These are phyloP conservation scores for Coregonus suidteri DNA, from an alignment of 2,797 vertebrate species.

Conservation along the genomic window DNA sequence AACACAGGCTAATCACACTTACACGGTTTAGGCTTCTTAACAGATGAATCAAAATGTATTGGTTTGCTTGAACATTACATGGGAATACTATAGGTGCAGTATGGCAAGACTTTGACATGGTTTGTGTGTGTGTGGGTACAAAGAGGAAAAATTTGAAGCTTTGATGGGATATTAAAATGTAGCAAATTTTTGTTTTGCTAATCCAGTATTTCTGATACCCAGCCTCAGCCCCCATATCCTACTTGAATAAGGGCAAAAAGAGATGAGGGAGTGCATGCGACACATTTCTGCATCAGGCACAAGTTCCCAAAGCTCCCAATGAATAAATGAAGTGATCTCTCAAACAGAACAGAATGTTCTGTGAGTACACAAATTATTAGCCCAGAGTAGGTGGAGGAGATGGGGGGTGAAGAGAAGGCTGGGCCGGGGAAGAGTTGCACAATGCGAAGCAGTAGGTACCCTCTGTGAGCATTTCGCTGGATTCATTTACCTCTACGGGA, in stretches of 20 bases:
- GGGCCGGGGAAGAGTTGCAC: conserved; percentile 7
- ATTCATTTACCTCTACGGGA: neutral
- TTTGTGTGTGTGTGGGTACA: too few relatives aligned
- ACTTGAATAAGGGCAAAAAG: too few relatives aligned
- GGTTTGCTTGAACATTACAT: too few relatives aligned
- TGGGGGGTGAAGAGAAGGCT: neutral
- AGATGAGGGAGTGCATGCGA: neutral
- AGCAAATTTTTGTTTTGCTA: too few relatives aligned
- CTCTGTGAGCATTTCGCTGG: neutral
- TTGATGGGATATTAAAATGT: too few relatives aligned
- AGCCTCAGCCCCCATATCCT: too few relatives aligned
- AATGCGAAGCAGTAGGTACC: conserved; percentile 19
- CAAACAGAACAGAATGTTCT: neutral
- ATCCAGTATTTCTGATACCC: too few relatives aligned
- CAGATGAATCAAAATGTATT: too few relatives aligned
- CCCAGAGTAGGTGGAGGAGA: conserved; percentile 14
- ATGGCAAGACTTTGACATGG: too few relatives aligned
- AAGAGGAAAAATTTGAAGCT: too few relatives aligned
- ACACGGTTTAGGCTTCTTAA: too few relatives aligned
- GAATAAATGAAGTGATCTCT: conserved; percentile 64
- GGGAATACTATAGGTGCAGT: too few relatives aligned
- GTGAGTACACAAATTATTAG: conserved; percentile 41
- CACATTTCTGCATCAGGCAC: conserved; percentile 9
- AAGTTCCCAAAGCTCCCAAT: conserved; percentile 53
- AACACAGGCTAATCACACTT: neutral